Evolutionary conservation across 2,113 vertebrate genomes (phyloP), one percentile per base, ranked within the genome.

Genomic region (Meleagris gallopavo): DNA sequence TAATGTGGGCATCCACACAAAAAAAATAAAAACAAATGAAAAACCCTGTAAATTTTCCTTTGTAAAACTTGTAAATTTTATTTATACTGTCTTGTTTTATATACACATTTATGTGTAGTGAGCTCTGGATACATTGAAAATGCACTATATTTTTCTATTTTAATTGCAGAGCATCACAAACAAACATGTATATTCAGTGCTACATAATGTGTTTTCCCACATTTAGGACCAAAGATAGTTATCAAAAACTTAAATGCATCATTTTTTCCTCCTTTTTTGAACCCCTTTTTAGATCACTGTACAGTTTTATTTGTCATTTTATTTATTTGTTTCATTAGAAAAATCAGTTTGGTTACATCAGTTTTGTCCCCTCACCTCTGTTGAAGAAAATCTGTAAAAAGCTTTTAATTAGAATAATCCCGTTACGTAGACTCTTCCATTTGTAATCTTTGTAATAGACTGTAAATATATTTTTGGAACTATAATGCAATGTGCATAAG

Each of bases 391-490:
- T 98, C 96, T 98, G 98, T 98, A 98, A 98, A 98, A 97, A 98
- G 97, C 97, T 98, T 99, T 99, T 98, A 98, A 98, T 96, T 98
- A 98, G 98, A 98, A 95, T 97, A 98, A 98, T 98, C 98, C 98
- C 98, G 96, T 98, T 98, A 98, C 98, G 98, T 98, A 98, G 98
- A 99, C 98, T 97, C 98, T 98, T 99, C 99, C 98, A 99, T 99
- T 99, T 99, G 98, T 99, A 99, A 99, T 98, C 98, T 99, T 99
- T 99, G 99, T 99, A 99, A 99, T 99, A 99, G 99, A 99, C 99
- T 99, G 99, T 99, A 99, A 99, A 99, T 99, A 99, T 99, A 99
- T 99, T 99, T 99, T 99, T 99, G 98, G 98, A 99, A 99, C 98
- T 99, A 99, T 98, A 99, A 99, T 98, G 98, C 98, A 98, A 99